Evolutionary conservation across 1,140 invertebrate species (phyloP), one percentile per base, ranked within the genome.

Genomic region (Papilio polytes): DNA sequence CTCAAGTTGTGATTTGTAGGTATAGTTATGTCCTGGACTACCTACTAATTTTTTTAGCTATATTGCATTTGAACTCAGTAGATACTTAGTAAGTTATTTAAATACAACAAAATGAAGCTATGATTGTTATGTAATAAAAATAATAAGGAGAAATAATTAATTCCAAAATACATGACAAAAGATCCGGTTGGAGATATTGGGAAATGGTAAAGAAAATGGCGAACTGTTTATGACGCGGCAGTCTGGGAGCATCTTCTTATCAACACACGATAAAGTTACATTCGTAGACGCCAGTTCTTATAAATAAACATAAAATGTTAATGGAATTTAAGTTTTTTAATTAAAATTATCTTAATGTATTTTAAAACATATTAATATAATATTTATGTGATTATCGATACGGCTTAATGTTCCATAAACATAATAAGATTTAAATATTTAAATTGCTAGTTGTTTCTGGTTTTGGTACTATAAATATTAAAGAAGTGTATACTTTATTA

Each of bases 281-380:
- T 9, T 22, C 59, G 59, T 26, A 63, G 59, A 63, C 59, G 59
- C 20, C 59, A 22, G 22, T 9, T 63, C 59, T 63, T 63, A 22
- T 63, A 22, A 26, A 63, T 63, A 63, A 63, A 63, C 59, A 63
- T 63, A 63, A 59, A 22, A 13, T 12, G 22, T 20, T 63, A 63
- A 63, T 63, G 22, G 59, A 63, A 63, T 63, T 63, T 63, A 63
- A 63, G 59, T 70, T 70, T 70, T 70, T 70, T 70, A 70, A 36
- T 70, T 70, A 70, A 70, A 70, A 70, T 70, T 70, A 70, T 70
- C 63, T 70, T 70, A 70, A 70, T 70, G 63, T 70, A 31, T 70
- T 70, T 70, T 15, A 70, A 70, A 70, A 18, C 63, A 31, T 70
- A 70, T 70, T 31, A 70, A 70, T 70, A 70, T 31, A 36, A 70